phyloP scores from a whole-genome alignment of 92 coral and sea anemone species.

The Phymanthus crucifer region DNA sequence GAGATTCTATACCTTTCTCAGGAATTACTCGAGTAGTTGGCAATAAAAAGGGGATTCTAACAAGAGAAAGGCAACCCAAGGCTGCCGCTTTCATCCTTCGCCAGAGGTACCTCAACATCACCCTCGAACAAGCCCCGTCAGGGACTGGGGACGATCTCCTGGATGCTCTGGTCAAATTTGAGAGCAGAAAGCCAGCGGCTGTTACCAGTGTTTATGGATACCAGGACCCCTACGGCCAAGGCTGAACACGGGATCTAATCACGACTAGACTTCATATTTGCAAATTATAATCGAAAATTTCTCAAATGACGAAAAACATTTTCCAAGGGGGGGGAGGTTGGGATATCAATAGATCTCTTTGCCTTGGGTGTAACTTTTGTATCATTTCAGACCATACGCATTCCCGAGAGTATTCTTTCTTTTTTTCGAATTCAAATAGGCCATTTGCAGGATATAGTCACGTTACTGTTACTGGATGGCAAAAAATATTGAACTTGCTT shows the following conservation, averaged over 20 bases:
- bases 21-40: conserved; percentile 88
- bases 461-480: too few species aligned
- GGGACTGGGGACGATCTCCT: conserved; percentile 58
- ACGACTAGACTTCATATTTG: neutral
- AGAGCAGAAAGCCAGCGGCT: conserved; percentile 48
- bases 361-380: too few species aligned
- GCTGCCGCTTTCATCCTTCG: conserved; percentile 94
- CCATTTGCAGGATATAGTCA: too few species aligned
- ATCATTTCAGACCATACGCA: too few species aligned
- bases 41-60: conserved; percentile 92
- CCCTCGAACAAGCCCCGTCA: conserved; percentile 48
- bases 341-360: neutral
- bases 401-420: too few species aligned
- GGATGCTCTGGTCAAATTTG: conserved; percentile 68
- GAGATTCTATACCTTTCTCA: conserved; percentile 18
- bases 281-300: neutral
- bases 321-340: too few species aligned
- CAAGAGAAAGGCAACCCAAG: conserved; percentile 96
- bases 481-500: too few species aligned
- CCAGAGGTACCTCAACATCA: conserved; percentile 83
- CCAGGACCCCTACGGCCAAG: neutral
- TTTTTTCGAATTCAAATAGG: too few species aligned
- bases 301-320: neutral
- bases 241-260: neutral
- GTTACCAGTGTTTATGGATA: conserved; percentile 2